These are phyloP conservation scores for Trichoplusia ni DNA, from an alignment of 1,140 invertebrate species.

Conservation along the genomic window DNA sequence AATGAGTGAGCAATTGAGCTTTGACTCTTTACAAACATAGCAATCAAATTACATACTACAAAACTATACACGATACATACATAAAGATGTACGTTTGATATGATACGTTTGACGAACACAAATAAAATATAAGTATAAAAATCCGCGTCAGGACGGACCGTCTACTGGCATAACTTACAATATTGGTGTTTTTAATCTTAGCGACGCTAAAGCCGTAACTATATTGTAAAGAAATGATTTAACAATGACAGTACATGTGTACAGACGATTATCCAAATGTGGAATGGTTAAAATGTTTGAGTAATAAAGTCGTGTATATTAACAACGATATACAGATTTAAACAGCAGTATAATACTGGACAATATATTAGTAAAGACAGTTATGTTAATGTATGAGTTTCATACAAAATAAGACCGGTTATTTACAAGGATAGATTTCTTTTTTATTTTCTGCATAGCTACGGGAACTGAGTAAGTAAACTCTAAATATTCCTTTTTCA, in stretches of 20 bases:
- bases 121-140: constrained; percentile 46
- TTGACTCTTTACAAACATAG: constrained; percentile 4
- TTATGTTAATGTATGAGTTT: constrained; percentile 1
- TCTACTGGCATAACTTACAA: constrained; percentile 60
- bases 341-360: constrained; percentile 10
- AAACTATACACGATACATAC: background rate
- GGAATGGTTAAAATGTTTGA: constrained; percentile 65
- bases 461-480: too few species aligned
- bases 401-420: background rate
- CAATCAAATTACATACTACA: background rate
- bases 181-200: constrained; percentile 65
- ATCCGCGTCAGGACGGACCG: constrained; percentile 69
- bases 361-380: too few species aligned
- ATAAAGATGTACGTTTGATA: background rate
- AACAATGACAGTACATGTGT: constrained; percentile 1
- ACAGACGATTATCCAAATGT: constrained; percentile 45
- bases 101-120: constrained; percentile 25
- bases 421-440: too few species aligned
- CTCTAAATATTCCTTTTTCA: too few species aligned
- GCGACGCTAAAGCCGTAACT: constrained; percentile 34
- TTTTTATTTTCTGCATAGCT: too few species aligned
- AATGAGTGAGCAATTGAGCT: constrained; percentile 18
- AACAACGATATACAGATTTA: constrained; percentile 15
- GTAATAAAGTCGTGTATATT: constrained; percentile 64
- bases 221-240: constrained; percentile 17